Evolutionary conservation across 2,888 invertebrate species (phyloP).

Genomic region (Geophilus truncorum): DNA sequence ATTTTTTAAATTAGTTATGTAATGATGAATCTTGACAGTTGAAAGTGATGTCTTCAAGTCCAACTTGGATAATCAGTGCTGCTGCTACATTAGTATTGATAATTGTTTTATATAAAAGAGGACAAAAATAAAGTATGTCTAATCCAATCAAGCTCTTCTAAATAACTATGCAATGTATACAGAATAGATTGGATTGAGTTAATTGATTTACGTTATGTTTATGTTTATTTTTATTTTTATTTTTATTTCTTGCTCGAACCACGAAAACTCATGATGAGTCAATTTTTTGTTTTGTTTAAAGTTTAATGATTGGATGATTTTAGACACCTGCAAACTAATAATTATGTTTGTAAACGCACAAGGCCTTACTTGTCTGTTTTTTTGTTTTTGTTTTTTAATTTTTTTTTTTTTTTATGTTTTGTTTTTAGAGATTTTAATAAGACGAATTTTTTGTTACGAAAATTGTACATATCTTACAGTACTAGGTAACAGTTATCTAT

Average conservation of each 20-base stretch:
- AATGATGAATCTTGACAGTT: background rate
- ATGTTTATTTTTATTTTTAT: background rate
- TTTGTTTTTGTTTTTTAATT: no score
- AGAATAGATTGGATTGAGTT: background rate
- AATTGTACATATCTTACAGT: no score
- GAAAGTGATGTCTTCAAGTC: constrained; percentile 1
- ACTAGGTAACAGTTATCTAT: background rate
- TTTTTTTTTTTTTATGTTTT: background rate
- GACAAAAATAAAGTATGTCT: background rate
- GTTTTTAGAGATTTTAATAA: no score
- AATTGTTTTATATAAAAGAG: background rate
- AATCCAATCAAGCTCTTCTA: background rate
- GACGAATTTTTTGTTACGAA: no score
- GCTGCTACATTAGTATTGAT: background rate
- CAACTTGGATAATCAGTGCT: constrained; percentile 6
- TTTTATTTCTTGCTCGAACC: no score
- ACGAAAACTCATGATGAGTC: no score
- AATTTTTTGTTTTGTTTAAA: background rate
- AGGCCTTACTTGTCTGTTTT: no score
- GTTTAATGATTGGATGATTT: background rate
- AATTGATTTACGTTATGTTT: background rate
- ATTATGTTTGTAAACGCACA: no score
- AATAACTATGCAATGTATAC: background rate
- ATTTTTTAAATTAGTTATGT: background rate
- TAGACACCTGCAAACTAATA: background rate